Percentiles rank a stretch among this genome's conserved stretches.
Conservation (phyloP, 2,797 vertebrate species). For the Iguana delicatissima region DNA sequence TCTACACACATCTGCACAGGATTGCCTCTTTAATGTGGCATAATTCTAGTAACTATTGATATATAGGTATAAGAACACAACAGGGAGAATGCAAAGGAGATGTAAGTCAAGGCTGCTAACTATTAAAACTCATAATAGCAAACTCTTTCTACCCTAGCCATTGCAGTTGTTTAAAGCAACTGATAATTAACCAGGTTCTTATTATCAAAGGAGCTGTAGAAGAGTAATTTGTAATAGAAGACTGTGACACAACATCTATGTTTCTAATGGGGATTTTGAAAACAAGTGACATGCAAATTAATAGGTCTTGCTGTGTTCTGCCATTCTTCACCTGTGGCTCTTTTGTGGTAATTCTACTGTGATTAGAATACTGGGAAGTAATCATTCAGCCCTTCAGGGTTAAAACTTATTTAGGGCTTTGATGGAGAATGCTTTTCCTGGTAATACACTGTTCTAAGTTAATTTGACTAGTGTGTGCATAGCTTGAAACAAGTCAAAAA, state of each 20-base stretch:
- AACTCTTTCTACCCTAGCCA: constrained; percentile 7
- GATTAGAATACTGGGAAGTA: constrained; percentile 56
- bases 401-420: constrained; percentile 8
- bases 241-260: constrained; percentile 54
- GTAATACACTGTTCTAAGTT: neutral
- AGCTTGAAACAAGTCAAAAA: neutral
- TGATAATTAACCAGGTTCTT: constrained; percentile 67
- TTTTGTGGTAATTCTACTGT: constrained; percentile 62
- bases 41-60: neutral
- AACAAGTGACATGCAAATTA: constrained; percentile 62
- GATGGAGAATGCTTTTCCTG: neutral
- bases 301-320: constrained; percentile 64
- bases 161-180: constrained; percentile 17
- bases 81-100: neutral
- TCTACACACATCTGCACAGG: neutral
- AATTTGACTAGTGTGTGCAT: neutral
- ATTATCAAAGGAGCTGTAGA: constrained; percentile 54
- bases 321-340: constrained; percentile 57
- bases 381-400: neutral
- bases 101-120: constrained; percentile 6
- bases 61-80: neutral
- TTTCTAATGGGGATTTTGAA: constrained; percentile 59
- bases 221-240: constrained; percentile 52
- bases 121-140: constrained; percentile 17
- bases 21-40: neutral